These are phyloP conservation scores for Chesias legatella DNA, from an alignment of 2,888 invertebrate species.

Conservation along the genomic window DNA sequence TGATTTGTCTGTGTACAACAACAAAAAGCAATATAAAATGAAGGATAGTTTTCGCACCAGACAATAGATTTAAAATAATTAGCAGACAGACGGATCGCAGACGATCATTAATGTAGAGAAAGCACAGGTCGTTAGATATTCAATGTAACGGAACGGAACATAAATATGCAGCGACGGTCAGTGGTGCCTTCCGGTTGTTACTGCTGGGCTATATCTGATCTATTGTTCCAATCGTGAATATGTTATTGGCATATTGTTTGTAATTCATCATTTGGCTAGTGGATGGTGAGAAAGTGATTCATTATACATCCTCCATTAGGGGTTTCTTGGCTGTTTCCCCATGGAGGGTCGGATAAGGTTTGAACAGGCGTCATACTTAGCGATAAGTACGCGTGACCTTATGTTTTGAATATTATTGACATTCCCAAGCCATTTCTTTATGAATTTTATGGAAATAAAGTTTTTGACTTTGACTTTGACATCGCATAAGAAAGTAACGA, in stretches of 20 bases:
- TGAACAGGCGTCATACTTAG: no score
- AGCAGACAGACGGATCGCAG: conserved; percentile 26
- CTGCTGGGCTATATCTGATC: conserved; percentile 38
- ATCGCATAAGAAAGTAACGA: no score
- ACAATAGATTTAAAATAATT: conserved; percentile 17
- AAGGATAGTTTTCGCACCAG: no score
- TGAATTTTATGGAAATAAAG: no score
- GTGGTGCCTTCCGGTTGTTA: conserved; percentile 30
- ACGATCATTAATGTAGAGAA: conserved; percentile 30
- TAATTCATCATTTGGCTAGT: conserved; percentile 2
- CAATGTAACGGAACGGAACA: conserved; percentile 70
- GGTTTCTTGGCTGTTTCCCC: no score
- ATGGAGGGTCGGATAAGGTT: no score
- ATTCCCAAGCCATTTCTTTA: no score
- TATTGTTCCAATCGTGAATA: conserved; percentile 38
- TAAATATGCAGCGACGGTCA: conserved; percentile 50
- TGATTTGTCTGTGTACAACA: no score
- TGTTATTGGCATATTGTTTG: conserved; percentile 4
- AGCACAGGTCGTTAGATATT: conserved; percentile 63
- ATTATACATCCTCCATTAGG: no score
- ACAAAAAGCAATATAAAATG: neutral
- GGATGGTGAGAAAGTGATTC: conserved; percentile 1
- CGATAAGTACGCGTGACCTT: no score
- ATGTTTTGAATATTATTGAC: no score
- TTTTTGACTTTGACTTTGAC: no score